Conservation (phyloP, 2,797 vertebrate genomes). For the Arnoldichthys spilopterus region DNA sequence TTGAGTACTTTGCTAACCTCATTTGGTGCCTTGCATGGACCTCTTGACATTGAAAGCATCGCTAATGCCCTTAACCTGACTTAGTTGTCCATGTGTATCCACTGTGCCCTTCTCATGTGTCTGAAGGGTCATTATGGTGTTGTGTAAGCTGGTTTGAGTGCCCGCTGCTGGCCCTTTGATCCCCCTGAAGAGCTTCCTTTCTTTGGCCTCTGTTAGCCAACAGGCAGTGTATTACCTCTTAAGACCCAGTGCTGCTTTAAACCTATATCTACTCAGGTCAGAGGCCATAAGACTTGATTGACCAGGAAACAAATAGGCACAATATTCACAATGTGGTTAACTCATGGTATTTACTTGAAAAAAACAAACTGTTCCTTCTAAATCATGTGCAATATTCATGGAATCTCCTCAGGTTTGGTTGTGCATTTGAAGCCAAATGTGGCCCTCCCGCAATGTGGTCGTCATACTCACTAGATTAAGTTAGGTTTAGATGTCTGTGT, state of each 20-base stretch:
- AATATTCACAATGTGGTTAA: neutral
- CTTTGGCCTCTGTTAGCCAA: conserved; percentile 15
- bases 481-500: no score
- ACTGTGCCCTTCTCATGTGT: conserved; percentile 25
- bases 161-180: conserved; percentile 42
- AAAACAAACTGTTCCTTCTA: neutral
- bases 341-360: no score
- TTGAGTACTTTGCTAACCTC: conserved; percentile 36
- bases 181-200: conserved; percentile 17
- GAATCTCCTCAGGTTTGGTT: neutral
- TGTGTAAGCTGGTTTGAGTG: conserved; percentile 39
- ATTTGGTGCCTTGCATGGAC: conserved; percentile 37
- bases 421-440: no score
- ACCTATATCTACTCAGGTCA: neutral
- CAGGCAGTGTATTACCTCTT: conserved; percentile 14
- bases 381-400: neutral
- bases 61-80: conserved; percentile 42
- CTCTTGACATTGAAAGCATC: conserved; percentile 42
- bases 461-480: no score
- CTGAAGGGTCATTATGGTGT: conserved; percentile 52
- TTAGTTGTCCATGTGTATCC: conserved; percentile 38
- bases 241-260: conserved; percentile 15
- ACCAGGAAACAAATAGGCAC: neutral
- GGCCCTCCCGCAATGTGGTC: no score
- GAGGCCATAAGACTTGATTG: neutral